Conservation (phyloP, 2,888 invertebrate species). For the Drosophila melanosoma region DNA sequence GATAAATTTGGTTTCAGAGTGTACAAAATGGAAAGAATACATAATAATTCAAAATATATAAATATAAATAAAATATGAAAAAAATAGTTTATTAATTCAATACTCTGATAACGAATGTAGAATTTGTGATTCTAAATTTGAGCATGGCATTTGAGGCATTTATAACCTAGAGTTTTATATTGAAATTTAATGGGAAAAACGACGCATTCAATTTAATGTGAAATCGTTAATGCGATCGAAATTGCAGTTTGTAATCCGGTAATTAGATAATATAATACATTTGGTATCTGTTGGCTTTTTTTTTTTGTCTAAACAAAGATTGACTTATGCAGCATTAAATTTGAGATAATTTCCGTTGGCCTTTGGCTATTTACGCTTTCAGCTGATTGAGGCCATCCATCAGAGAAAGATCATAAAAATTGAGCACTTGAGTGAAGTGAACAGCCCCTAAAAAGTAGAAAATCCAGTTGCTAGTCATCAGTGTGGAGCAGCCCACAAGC, state of each 20-base stretch:
- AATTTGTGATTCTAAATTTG: neutral
- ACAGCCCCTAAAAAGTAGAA: conserved; percentile 25
- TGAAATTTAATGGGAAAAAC: neutral
- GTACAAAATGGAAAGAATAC: neutral
- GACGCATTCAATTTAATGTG: neutral
- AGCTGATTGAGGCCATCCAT: conserved; percentile 54
- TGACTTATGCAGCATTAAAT: conserved; percentile 5
- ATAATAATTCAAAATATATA: neutral
- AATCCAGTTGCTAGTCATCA: conserved; percentile 3
- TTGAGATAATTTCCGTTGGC: conserved; percentile 26
- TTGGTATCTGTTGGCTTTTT: neutral
- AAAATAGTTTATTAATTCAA: neutral
- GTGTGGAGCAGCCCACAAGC: conserved; percentile 27
- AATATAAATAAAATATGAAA: neutral
- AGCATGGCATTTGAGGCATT: neutral
- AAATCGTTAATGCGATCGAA: neutral
- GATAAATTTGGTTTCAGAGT: too few species aligned
- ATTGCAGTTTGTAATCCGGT: neutral
- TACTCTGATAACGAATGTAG: neutral
- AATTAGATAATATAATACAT: neutral
- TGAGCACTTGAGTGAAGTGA: conserved; percentile 51
- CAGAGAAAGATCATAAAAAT: conserved; percentile 62
- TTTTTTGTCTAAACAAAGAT: neutral
- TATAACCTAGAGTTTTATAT: too few species aligned
- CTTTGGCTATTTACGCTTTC: conserved; percentile 12